A percentile compares a stretch with the other conserved stretches of the same genome.
phyloP scores from a whole-genome alignment of 2,113 vertebrate genomes.

The Lasiurus borealis region DNA sequence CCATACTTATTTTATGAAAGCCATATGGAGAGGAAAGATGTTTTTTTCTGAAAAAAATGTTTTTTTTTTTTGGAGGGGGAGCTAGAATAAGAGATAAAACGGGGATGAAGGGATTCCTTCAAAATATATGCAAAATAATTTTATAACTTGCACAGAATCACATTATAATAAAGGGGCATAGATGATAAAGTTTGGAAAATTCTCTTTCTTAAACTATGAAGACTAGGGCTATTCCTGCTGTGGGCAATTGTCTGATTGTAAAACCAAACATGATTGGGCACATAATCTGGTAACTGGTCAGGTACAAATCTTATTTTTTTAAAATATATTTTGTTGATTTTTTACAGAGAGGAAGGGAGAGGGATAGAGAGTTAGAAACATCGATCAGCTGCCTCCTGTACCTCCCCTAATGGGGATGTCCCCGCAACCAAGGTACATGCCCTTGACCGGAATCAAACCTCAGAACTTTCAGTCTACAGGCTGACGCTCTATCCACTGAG shows the following conservation, averaged over 20 bases:
- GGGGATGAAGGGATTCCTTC: constrained; percentile 10
- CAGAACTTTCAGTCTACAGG: too few relatives aligned
- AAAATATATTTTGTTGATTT: too few relatives aligned
- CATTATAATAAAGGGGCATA: background rate
- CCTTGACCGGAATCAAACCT: too few relatives aligned
- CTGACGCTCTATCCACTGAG: too few relatives aligned
- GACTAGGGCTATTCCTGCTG: background rate
- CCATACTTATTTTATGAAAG: background rate
- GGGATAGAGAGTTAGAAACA: too few relatives aligned
- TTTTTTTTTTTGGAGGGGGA: background rate
- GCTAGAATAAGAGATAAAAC: background rate
- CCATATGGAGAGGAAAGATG: background rate
- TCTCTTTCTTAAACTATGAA: background rate
- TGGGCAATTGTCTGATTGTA: background rate
- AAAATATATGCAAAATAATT: constrained; percentile 22
- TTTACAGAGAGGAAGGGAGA: too few relatives aligned
- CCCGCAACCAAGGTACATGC: too few relatives aligned
- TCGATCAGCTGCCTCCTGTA: too few relatives aligned
- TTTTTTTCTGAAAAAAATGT: constrained; percentile 36
- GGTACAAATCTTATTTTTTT: background rate
- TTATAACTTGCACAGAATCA: background rate
- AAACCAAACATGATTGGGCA: constrained; percentile 9
- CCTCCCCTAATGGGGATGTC: too few relatives aligned
- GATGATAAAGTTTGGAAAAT: background rate
- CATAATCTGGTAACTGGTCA: background rate